A percentile compares a stretch with the other conserved stretches of the same genome.
These are phyloP conservation scores for Nezara viridula DNA, from an alignment of 2,888 invertebrate genomes.

Conservation along the genomic window DNA sequence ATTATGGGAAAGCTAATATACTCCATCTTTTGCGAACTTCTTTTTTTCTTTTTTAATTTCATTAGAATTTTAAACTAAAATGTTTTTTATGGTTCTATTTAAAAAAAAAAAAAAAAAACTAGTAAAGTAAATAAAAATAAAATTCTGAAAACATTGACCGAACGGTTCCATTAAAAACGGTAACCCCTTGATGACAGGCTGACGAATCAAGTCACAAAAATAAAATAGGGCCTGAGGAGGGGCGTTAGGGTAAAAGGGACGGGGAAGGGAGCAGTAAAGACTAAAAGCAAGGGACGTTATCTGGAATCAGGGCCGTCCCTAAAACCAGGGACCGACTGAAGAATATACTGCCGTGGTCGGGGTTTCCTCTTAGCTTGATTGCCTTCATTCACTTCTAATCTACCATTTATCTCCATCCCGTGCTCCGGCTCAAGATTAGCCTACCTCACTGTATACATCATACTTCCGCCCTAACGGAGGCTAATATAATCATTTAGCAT, in stretches of 20 bases:
- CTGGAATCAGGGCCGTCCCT: neutral
- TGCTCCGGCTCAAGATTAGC: neutral
- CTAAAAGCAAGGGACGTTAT: slow-evolving; percentile 21
- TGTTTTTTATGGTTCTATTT: too few relatives aligned
- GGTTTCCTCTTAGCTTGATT: neutral
- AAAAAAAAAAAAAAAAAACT: too few relatives aligned
- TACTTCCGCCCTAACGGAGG: neutral
- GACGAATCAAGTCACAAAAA: neutral
- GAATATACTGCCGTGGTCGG: neutral
- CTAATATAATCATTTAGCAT: neutral
- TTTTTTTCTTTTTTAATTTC: too few relatives aligned
- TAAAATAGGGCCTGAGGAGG: neutral
- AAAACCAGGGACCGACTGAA: neutral
- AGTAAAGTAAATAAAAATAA: too few relatives aligned
- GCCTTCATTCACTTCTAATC: slow-evolving; percentile 13
- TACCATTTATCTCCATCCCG: slow-evolving; percentile 16
- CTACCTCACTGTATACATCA: neutral
- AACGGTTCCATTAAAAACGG: neutral
- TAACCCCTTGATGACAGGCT: neutral
- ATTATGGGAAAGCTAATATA: too few relatives aligned
- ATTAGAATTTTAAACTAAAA: too few relatives aligned
- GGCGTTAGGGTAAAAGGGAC: neutral
- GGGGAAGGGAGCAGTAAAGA: neutral
- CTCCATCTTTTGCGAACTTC: too few relatives aligned
- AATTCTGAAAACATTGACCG: too few relatives aligned